phyloP scores from a whole-genome alignment of 2,113 vertebrate species.

The Dendrocopos noguchii region DNA sequence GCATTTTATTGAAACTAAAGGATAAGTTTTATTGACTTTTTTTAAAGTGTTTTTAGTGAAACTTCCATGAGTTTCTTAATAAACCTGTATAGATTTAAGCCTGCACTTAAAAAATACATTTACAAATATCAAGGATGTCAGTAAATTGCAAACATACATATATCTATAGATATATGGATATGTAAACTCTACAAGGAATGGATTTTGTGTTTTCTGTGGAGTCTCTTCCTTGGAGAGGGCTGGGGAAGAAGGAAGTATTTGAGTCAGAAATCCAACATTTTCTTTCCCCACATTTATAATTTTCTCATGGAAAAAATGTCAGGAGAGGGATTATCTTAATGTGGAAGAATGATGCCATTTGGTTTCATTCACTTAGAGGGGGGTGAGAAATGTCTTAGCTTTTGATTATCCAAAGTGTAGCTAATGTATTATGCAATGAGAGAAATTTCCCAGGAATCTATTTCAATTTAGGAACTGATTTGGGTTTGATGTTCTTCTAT shows the following conservation, averaged over 20 bases:
- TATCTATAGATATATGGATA: too few species aligned
- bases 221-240: background rate
- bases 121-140: background rate
- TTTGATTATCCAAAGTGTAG: conserved; percentile 26
- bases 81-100: background rate
- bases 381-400: background rate
- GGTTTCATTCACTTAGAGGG: conserved; percentile 53
- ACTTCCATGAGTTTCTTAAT: background rate
- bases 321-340: conserved; percentile 24
- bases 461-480: conserved; percentile 66
- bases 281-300: background rate
- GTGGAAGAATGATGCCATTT: conserved; percentile 43
- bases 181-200: background rate
- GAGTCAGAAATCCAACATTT: background rate
- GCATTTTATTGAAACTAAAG: conserved; percentile 48
- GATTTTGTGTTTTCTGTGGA: background rate
- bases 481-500: conserved; percentile 33
- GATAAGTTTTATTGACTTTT: conserved; percentile 29
- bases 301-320: conserved; percentile 24
- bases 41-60: background rate
- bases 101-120: background rate
- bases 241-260: background rate
- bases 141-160: background rate
- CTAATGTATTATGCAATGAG: background rate
- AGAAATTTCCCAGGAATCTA: conserved; percentile 49